Percentiles rank a stretch among this genome's conserved stretches.
Evolutionary conservation across 2,113 vertebrate species (phyloP).

Genomic region (Paradisaea rubra): DNA sequence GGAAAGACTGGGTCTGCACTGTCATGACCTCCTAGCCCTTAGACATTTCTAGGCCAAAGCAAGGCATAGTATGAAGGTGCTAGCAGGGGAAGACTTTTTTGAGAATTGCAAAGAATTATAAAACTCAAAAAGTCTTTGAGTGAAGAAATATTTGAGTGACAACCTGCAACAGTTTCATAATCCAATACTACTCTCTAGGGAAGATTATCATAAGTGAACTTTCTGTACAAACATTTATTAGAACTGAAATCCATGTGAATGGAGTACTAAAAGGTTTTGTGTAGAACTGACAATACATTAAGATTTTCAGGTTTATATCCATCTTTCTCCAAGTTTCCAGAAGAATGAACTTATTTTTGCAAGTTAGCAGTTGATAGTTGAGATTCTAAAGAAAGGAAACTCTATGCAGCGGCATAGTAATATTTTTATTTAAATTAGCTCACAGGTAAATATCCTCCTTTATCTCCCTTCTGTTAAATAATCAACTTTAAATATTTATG

Average conservation of each 20-base stretch:
- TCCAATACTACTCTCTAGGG: background rate
- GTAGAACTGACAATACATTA: background rate
- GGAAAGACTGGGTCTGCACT: background rate
- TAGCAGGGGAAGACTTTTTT: background rate
- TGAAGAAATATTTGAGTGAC: background rate
- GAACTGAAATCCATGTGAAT: background rate
- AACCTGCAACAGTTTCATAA: background rate
- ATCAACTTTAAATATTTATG: conserved; percentile 16
- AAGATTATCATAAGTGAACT: background rate
- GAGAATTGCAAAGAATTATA: background rate
- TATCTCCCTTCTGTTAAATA: background rate
- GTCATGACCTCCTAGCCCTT: background rate
- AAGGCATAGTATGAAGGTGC: background rate
- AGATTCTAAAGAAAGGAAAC: background rate
- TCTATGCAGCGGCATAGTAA: background rate
- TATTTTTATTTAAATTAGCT: background rate
- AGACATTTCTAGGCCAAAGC: background rate
- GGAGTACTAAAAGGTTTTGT: background rate
- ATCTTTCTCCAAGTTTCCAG: background rate
- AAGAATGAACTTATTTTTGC: background rate
- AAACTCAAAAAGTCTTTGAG: background rate
- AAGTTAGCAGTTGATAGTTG: background rate
- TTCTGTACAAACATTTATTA: background rate
- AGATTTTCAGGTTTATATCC: background rate
- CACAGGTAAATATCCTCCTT: background rate